Percentiles rank a stretch among this genome's conserved stretches.
Evolutionary conservation across 2,113 vertebrate genomes (phyloP).

Genomic region (Burhinus oedicnemus): DNA sequence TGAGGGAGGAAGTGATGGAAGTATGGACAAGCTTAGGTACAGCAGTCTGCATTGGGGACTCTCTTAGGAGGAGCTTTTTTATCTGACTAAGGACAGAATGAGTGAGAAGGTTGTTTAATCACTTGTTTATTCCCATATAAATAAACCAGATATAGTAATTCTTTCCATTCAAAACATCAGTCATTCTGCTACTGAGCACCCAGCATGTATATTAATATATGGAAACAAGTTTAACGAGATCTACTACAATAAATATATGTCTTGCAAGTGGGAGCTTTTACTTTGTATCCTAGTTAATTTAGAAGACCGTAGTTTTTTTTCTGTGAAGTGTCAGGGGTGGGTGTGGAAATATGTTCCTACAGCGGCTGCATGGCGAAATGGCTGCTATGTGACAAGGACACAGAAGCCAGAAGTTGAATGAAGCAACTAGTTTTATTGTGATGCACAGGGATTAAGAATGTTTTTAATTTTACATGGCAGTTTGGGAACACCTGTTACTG

Average conservation of each 20-base stretch:
- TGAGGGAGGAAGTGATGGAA: neutral
- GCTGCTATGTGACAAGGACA: neutral
- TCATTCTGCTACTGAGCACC: neutral
- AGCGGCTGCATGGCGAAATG: neutral
- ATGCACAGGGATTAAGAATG: neutral
- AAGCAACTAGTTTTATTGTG: neutral
- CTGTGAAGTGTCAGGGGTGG: neutral
- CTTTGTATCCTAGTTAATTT: neutral
- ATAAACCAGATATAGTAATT: neutral
- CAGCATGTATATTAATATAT: neutral
- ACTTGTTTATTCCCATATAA: neutral
- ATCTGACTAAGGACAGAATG: neutral
- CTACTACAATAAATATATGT: neutral
- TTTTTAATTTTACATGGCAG: constrained; percentile 74
- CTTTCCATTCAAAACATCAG: neutral
- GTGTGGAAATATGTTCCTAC: neutral
- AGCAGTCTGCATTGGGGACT: neutral
- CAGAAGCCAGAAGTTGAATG: neutral
- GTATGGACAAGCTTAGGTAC: neutral
- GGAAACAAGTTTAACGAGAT: neutral
- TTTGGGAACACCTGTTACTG: constrained; percentile 99
- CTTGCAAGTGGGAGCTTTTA: neutral
- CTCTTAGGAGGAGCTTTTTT: neutral
- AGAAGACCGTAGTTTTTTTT: neutral
- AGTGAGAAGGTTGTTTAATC: neutral